phyloP scores from a whole-genome alignment of 2,797 vertebrate species.

The Austrolebias charrua region DNA sequence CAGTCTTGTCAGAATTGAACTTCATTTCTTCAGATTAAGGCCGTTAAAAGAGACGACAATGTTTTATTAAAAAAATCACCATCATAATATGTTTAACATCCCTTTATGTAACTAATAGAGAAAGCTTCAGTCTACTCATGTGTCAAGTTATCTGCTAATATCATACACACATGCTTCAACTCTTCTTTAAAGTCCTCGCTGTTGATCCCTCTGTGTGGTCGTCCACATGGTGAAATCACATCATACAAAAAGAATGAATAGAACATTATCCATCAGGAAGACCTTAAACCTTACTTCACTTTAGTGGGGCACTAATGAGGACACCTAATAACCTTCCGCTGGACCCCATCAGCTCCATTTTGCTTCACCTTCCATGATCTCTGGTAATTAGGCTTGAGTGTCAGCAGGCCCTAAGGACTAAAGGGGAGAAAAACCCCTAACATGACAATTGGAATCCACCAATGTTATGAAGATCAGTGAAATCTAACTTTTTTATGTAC shows the following conservation, averaged over 20 bases:
- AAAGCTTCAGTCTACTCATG: constrained; percentile 30
- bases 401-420: constrained; percentile 62
- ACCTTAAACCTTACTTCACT: constrained; percentile 73
- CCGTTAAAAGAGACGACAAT: too few species aligned
- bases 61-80: constrained; percentile 7
- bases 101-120: constrained; percentile 13
- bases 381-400: constrained; percentile 75
- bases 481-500: constrained; percentile 30
- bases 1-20: too few species aligned
- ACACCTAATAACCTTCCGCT: constrained; percentile 80
- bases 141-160: constrained; percentile 35
- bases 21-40: too few species aligned
- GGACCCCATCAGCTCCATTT: constrained; percentile 76
- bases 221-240: constrained; percentile 26
- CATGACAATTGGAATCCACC: constrained; percentile 47
- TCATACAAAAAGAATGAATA: constrained; percentile 40
- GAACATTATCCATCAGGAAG: constrained; percentile 69
- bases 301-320: constrained; percentile 73
- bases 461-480: constrained; percentile 47
- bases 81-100: constrained; percentile 16
- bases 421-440: constrained; percentile 30
- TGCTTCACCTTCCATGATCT: constrained; percentile 79
- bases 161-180: not conserved
- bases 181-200: constrained; percentile 17
- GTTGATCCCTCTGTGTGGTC: constrained; percentile 6